Conservation (phyloP, 2,797 vertebrate species). For the Chelon labrosus region DNA sequence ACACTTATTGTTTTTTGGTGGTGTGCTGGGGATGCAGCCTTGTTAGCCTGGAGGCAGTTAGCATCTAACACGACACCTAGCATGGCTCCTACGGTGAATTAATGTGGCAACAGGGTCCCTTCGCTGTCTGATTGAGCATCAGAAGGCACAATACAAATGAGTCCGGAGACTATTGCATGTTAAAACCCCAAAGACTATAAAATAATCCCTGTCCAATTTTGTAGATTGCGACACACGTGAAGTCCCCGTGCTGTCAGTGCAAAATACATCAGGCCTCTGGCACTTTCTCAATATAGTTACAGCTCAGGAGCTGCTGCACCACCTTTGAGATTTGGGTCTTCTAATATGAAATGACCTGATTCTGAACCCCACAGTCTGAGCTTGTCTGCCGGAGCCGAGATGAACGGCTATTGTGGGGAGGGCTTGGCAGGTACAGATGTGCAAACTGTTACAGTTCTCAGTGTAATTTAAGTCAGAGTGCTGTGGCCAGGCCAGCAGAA, state of each 20-base stretch:
- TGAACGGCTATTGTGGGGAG: slow-evolving; percentile 45
- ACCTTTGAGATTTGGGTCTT: slow-evolving; percentile 57
- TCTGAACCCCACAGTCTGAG: slow-evolving; percentile 65
- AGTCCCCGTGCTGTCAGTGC: slow-evolving; percentile 34
- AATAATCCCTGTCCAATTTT: slow-evolving; percentile 33
- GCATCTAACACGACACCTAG: slow-evolving; percentile 36
- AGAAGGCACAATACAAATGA: slow-evolving; percentile 24
- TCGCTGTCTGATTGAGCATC: slow-evolving; percentile 26
- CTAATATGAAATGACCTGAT: slow-evolving; percentile 65
- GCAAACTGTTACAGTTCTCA: slow-evolving; percentile 32
- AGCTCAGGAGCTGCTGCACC: slow-evolving; percentile 47
- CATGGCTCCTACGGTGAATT: slow-evolving; percentile 14
- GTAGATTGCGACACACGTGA: slow-evolving; percentile 11
- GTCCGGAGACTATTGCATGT: background rate
- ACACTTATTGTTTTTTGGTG: background rate
- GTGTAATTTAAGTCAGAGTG: slow-evolving; percentile 58
- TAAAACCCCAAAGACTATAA: slow-evolving; percentile 27
- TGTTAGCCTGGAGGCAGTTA: slow-evolving; percentile 33
- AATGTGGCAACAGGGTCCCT: slow-evolving; percentile 11
- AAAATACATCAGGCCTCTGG: slow-evolving; percentile 44
- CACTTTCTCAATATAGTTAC: slow-evolving; percentile 52
- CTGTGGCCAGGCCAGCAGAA: slow-evolving; percentile 20
- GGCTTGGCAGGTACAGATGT: slow-evolving; percentile 55
- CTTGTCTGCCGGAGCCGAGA: slow-evolving; percentile 54
- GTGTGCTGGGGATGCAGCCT: slow-evolving; percentile 20